Evolutionary conservation across 2,113 vertebrate species (phyloP).

Genomic region (Ardeotis arabs): DNA sequence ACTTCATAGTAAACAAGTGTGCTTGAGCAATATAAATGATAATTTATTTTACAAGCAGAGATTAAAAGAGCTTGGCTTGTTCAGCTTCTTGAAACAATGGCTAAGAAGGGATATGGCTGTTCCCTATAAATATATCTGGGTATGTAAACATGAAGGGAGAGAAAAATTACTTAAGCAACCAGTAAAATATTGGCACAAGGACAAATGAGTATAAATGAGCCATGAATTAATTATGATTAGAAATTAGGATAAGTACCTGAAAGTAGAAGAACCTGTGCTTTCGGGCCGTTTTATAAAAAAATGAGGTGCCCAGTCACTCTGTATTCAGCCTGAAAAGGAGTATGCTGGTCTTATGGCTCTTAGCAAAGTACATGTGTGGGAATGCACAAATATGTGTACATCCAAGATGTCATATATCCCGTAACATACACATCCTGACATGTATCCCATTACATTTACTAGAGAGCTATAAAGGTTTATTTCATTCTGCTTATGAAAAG

Average conservation of each 20-base stretch:
- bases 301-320: neutral
- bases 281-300: neutral
- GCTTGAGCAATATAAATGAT: slow-evolving; percentile 51
- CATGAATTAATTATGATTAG: slow-evolving; percentile 35
- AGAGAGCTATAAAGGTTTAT: neutral
- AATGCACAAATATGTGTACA: accelerated
- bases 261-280: neutral
- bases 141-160: slow-evolving; percentile 28
- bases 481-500: neutral
- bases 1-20: slow-evolving; percentile 18
- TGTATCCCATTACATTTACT: neutral
- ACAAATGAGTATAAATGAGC: slow-evolving; percentile 27
- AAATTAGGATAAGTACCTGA: slow-evolving; percentile 34
- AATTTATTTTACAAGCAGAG: slow-evolving; percentile 48
- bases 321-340: neutral
- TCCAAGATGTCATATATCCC: no score
- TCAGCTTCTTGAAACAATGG: slow-evolving; percentile 44
- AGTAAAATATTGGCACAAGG: slow-evolving; percentile 36
- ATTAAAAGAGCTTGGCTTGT: slow-evolving; percentile 52
- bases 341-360: neutral
- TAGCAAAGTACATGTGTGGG: neutral
- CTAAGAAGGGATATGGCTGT: slow-evolving; percentile 13
- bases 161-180: slow-evolving; percentile 32
- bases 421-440: neutral
- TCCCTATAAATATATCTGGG: slow-evolving; percentile 10